These are phyloP conservation scores for Cynopterus sphinx DNA, from an alignment of 2,797 vertebrate genomes.

Conservation along the genomic window DNA sequence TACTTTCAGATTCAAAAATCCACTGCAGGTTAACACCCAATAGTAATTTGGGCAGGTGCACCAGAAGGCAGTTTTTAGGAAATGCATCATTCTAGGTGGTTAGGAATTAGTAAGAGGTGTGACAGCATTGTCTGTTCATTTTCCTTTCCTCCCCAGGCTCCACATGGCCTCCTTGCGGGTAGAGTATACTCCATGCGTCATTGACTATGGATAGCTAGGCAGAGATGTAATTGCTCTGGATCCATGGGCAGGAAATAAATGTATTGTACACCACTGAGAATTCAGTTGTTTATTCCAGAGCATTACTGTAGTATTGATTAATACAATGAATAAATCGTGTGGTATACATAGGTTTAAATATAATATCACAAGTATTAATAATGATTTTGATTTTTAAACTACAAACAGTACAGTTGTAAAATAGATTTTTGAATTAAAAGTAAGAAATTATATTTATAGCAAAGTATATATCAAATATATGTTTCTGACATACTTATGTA, in stretches of 20 bases:
- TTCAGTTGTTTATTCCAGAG: background rate
- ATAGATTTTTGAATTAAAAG: background rate
- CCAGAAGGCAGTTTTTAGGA: background rate
- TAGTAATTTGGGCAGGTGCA: background rate
- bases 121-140: background rate
- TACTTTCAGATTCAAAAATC: background rate
- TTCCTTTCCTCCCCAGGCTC: background rate
- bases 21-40: background rate
- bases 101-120: background rate
- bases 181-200: background rate
- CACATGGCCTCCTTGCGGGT: background rate
- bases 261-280: background rate
- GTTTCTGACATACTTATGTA: background rate
- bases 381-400: background rate
- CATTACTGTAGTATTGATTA: background rate
- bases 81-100: background rate
- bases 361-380: background rate
- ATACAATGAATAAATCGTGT: background rate
- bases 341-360: background rate
- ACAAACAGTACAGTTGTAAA: background rate
- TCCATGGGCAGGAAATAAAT: background rate
- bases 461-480: background rate
- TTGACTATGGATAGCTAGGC: background rate
- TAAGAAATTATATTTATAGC: slow-evolving; percentile 18
- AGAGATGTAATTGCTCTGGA: background rate